Base-by-base conservation (phyloP, 37 sponge, comb jelly and placozoan species). In the Ephydatia muelleri region DNA sequence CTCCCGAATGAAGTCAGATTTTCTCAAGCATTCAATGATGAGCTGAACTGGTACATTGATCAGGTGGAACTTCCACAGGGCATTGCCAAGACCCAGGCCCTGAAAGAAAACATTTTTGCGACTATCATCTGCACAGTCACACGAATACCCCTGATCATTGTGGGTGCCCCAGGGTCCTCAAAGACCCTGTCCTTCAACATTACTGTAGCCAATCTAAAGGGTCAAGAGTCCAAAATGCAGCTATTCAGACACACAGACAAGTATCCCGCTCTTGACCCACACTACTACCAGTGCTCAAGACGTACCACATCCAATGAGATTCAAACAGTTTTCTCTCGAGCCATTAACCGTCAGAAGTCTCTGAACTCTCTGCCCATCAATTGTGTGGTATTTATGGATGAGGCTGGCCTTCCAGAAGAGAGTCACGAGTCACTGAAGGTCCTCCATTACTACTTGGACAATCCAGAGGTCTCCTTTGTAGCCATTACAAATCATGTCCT, bases 341-440 rank as follows among this genome's bases (percentile, higher is more conserved):
- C 97, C 14, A 80, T 96, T 67, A 89, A 89, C 30, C 84, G 97
- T 38, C 97, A 96, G 68, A 79, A 76, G 2, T 83, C 80, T 14
- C 83, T 85, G 37, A 84, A 84, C 77, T 88, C 87, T 4, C 70
- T 91, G 40, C 92, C 89, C 16, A 84, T 89, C 65, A 78, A 92
- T 47, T 92, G 92, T 80, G 92, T 94, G 72, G 97, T 97, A 68
- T 97, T 97, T 67, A 94, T 97, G 92, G 97, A 97, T 70, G 97
- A 94, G 75, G 97, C 97, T 29, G 97, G 95, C 26, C 86, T 97
- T 0, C 95, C 97, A 1, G 97, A 94, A 64, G 97, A 97, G 81
- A 92, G 95, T 36, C 91, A 94, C 36, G 97, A 97, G 86, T 97
- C 97, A 36, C 83, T 97, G 38, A 97, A 97, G 86, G 97, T 92